Percentiles rank a stretch among this genome's conserved stretches.
Evolutionary conservation across 2,113 vertebrate species (phyloP).

Genomic region (Halichoerus grypus): DNA sequence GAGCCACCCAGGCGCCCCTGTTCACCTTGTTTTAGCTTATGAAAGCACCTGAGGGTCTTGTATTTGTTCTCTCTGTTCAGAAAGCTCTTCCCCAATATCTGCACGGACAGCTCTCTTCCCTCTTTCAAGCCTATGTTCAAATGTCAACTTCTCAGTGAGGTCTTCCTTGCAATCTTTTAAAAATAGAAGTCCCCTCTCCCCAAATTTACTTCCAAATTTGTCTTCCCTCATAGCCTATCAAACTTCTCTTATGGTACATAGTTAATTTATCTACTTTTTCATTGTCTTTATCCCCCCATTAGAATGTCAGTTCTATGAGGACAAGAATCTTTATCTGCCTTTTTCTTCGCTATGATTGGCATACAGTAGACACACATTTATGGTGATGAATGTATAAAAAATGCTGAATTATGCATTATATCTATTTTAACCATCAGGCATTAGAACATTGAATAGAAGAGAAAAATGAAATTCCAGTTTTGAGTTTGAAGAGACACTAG

Average conservation of each 20-base stretch:
- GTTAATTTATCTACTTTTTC: neutral
- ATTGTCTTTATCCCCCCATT: neutral
- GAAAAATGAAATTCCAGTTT: neutral
- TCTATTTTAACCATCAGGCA: neutral
- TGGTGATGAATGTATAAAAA: neutral
- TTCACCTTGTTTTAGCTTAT: neutral
- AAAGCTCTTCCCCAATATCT: neutral
- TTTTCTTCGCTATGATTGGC: neutral
- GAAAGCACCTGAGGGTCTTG: neutral
- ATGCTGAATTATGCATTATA: neutral
- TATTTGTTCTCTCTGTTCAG: neutral
- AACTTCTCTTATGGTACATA: neutral
- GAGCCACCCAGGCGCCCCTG: no score
- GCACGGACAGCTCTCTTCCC: neutral
- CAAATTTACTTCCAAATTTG: neutral
- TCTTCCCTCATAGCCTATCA: neutral
- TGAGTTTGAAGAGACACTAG: constrained; percentile 4
- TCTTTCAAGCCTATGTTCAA: neutral
- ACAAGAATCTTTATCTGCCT: neutral
- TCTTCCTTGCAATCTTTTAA: neutral
- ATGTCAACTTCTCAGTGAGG: neutral
- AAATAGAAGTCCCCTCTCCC: neutral
- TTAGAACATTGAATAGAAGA: neutral
- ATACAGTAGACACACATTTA: neutral
- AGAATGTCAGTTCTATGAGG: neutral